Base-by-base conservation (phyloP, 37 sponge, comb jelly and placozoan genomes). In the Ephydatia muelleri region DNA sequence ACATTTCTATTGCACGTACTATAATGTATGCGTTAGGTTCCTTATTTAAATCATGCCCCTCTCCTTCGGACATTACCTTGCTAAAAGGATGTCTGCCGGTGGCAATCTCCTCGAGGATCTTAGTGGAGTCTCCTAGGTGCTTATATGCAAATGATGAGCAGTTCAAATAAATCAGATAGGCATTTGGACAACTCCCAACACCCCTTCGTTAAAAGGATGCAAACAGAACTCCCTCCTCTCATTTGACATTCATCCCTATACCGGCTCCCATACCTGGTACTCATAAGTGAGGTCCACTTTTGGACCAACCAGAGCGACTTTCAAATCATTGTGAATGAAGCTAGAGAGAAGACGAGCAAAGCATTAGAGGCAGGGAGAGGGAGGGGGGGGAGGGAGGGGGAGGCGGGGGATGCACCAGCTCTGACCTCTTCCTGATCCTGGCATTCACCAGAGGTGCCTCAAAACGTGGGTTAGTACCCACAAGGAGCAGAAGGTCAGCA, bases 401-500 rank as follows among this genome's bases (percentile, higher is more conserved):
- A 68, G 29, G 29, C 4, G 3, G 8, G 4, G 5, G 70, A 3
- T 68, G 8, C 26, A 68, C 28, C 9, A 68, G 4, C 29, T 68
- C 70, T 68, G 39, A 95, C 94, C 95, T 93, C 86, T 97, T 97
- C 65, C 98, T 84, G 75, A 97, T 91, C 67, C 98, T 84, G 28
- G 98, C 85, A 40, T 97, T 97, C 69, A 97, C 70, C 33, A 97
- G 92, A 2, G 98, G 90, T 68, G 98, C 98, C 81, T 95, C 98
- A 87, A 89, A 95, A 0, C 98, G 77, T 23, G 98, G 98, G 79
- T 97, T 97, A 43, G 96, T 95, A 9, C 98, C 98, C 28, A 97
- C 88, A 65, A 97, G 85, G n/a, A 97, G 86, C 23, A 97, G 21
- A 75, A 97, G 70, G 68, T 97, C 98, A 80, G 95, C 92, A 8